phyloP scores from a whole-genome alignment of 2,113 vertebrate genomes.

The Plecotus auritus region DNA sequence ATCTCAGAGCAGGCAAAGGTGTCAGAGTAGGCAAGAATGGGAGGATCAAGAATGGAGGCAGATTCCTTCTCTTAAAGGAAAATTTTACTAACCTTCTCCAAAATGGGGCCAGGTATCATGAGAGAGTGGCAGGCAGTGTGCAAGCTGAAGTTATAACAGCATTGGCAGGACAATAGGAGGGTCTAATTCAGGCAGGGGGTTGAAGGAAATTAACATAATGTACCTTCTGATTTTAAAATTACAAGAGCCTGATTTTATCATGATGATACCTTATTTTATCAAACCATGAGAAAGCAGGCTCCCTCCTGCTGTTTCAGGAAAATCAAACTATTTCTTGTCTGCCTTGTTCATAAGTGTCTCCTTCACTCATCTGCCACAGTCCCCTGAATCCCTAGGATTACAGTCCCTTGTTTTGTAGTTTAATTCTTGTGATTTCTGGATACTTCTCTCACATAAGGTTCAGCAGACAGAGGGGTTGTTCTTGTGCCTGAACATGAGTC shows the following conservation, averaged over 20 bases:
- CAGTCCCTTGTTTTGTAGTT: background rate
- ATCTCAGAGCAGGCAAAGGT: background rate
- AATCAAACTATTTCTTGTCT: background rate
- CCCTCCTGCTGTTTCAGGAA: background rate
- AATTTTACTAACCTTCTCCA: background rate
- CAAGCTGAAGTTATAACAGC: background rate
- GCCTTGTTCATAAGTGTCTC: background rate
- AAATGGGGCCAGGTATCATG: rapidly evolving
- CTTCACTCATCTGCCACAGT: background rate
- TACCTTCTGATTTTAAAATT: background rate
- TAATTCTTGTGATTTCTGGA: background rate
- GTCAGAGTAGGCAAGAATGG: too few relatives aligned
- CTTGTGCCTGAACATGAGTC: too few relatives aligned
- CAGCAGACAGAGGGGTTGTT: background rate
- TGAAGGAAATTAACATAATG: background rate
- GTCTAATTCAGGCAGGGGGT: too few relatives aligned
- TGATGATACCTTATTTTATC: background rate
- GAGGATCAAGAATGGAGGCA: background rate
- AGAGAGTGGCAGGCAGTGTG: background rate
- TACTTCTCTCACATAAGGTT: rapidly evolving
- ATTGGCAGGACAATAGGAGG: too few relatives aligned
- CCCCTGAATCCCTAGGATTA: background rate
- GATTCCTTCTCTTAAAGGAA: background rate
- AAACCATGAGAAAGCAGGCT: background rate
- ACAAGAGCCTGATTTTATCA: background rate